A percentile compares a stretch with the other conserved stretches of the same genome.
Evolutionary conservation across 2,888 invertebrate genomes (phyloP).

Genomic region (Glomeris marginata): DNA sequence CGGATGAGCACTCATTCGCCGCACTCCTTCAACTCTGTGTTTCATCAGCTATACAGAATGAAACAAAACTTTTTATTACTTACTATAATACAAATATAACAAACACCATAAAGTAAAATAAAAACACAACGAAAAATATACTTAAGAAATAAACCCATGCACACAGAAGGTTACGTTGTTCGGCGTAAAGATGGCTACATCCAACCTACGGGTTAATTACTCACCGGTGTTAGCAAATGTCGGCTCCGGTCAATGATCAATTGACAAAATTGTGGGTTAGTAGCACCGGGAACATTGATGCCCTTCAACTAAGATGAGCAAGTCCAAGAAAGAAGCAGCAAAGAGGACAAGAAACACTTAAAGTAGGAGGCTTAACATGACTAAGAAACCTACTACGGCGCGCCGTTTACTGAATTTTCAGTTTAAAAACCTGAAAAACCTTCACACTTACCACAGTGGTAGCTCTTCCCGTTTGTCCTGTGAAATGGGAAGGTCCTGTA

Average conservation of each 20-base stretch:
- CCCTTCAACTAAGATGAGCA: constrained; percentile 60
- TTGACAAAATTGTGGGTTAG: constrained; percentile 87
- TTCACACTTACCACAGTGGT: constrained; percentile 27
- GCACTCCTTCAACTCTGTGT: constrained; percentile 85
- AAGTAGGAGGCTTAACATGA: constrained; percentile 11
- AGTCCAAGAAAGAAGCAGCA: constrained; percentile 13
- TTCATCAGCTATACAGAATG: constrained; percentile 60
- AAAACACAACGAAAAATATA: constrained; percentile 7
- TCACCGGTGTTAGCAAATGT: constrained; percentile 93
- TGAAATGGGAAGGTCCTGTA: constrained; percentile 21
- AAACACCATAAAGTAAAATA: constrained; percentile 20
- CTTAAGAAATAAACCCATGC: constrained; percentile 7
- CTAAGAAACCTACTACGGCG: too few relatives aligned
- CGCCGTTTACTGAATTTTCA: not conserved
- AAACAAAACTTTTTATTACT: constrained; percentile 3
- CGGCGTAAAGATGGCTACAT: too few relatives aligned
- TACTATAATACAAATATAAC: not conserved
- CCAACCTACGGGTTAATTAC: constrained; percentile 16
- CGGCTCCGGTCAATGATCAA: constrained; percentile 93
- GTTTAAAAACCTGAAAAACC: not conserved
- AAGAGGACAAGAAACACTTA: constrained; percentile 12
- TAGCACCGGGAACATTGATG: constrained; percentile 88
- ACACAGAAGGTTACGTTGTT: not conserved
- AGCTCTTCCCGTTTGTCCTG: constrained; percentile 26
- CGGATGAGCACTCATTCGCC: constrained; percentile 92